Conservation (phyloP, 2,113 vertebrate genomes). For the Etia nguti region DNA sequence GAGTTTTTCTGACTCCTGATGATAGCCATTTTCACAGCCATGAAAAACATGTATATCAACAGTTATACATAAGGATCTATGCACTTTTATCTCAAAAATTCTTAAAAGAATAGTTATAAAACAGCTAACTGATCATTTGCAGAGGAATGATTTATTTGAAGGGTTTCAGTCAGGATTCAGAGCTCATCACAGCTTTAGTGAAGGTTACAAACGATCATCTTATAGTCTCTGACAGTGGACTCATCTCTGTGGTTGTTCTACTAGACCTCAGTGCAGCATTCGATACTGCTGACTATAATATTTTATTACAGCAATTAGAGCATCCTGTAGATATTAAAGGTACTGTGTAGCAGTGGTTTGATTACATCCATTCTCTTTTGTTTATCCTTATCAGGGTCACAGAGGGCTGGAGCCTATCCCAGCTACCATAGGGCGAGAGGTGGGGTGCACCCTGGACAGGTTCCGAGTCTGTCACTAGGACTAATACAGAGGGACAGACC, state of each 20-base stretch:
- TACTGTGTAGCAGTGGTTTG: not conserved
- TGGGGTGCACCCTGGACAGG: not conserved
- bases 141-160: not conserved
- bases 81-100: not conserved
- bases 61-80: not conserved
- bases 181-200: not conserved
- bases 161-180: not conserved
- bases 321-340: not conserved
- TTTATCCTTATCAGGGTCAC: not conserved
- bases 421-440: not conserved
- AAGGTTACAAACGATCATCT: not conserved
- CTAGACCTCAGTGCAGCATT: not conserved
- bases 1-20: not conserved
- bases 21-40: not conserved
- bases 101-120: not conserved
- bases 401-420: not conserved
- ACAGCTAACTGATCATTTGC: not conserved
- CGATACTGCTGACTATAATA: not conserved
- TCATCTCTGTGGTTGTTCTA: not conserved
- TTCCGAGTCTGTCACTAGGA: not conserved
- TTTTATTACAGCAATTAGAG: not conserved
- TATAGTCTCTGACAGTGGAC: not conserved
- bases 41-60: not conserved
- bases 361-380: not conserved
- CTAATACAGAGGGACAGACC: not conserved